These are phyloP conservation scores for Arctocebus calabarensis DNA, from an alignment of 2,797 vertebrate species.

Conservation along the genomic window DNA sequence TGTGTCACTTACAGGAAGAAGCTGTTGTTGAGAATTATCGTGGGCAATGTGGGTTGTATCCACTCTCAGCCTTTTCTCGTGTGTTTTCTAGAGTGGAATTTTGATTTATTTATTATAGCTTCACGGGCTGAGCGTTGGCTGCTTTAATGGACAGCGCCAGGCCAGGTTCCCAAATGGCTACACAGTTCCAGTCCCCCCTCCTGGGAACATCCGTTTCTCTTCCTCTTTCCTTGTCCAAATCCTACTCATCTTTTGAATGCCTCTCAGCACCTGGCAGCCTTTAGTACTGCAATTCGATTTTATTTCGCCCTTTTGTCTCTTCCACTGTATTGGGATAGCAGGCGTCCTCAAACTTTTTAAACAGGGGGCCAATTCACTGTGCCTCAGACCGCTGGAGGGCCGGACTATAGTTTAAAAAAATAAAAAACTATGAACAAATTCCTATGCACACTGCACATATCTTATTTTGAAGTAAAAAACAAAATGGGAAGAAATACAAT, in stretches of 20 bases:
- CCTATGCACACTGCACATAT: too few species aligned
- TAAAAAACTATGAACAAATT: too few species aligned
- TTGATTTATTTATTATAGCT: background rate
- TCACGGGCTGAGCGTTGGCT: background rate
- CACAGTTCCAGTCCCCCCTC: accelerated
- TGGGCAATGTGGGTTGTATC: background rate
- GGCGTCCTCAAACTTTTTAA: too few species aligned
- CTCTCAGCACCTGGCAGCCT: background rate
- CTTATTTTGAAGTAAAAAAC: too few species aligned
- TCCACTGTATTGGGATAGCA: background rate
- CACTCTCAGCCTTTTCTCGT: background rate
- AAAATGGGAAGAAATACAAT: too few species aligned
- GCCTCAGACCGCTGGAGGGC: too few species aligned
- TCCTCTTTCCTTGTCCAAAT: background rate
- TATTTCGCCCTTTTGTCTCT: background rate
- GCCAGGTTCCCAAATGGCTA: background rate
- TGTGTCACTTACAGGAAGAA: background rate
- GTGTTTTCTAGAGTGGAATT: constrained; percentile 31
- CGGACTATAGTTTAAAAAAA: too few species aligned
- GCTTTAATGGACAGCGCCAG: accelerated
- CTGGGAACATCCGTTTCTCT: too few species aligned
- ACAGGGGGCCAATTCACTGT: too few species aligned
- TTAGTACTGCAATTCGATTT: background rate
- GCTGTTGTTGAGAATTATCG: background rate
- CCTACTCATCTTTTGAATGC: background rate